Evolutionary conservation across 2,888 invertebrate species (phyloP), one percentile per base, ranked within the genome.

Genomic region (Arge pagana): DNA sequence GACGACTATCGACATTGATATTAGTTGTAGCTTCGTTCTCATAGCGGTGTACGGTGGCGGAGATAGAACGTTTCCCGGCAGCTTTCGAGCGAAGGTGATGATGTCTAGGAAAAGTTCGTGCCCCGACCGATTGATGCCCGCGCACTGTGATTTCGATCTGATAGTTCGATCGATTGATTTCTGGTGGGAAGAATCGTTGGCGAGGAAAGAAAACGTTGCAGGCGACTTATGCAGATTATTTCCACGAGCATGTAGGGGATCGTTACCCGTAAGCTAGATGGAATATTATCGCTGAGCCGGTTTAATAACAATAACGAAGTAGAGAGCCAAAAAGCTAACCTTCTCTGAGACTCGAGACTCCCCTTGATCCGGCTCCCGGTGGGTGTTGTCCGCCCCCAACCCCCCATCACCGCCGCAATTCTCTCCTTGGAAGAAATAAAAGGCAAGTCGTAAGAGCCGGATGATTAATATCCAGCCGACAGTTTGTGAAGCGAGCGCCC

Each of bases 401-500:
- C 21, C 30, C 26, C 50, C 39, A 49, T 13, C 18, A 24, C 24
- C 37, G 18, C 19, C 26, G 16, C 41, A 30, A 26, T 48, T 50
- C 39, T 56, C 56, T 58, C 64, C 71, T 68, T 63, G 62, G 58
- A 69, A 70, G 71, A 70, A 71, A 72, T 72, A 71, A 70, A 71
- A 72, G 58, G 61, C 60, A 49, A 58, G 64, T 69, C 68, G 68
- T 70, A 69, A 74, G 74, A 70, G 68, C 63, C 58, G 69, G 64
- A 76, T 76, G 76, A 76, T 76, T 76, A 76, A 76, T 76, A 76
- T 74, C 71, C 72, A 66, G 74, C 74, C 71, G 76, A 76, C 76
- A 76, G 76, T 71, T 72, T 68, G 73, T 73, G 74, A 75, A 76
- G 70, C 71, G 69, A 64, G 66, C 71, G 72, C 73, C 76, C 75